These are phyloP conservation scores for Spisula subtruncata DNA, from an alignment of 2,888 invertebrate species.

Conservation along the genomic window DNA sequence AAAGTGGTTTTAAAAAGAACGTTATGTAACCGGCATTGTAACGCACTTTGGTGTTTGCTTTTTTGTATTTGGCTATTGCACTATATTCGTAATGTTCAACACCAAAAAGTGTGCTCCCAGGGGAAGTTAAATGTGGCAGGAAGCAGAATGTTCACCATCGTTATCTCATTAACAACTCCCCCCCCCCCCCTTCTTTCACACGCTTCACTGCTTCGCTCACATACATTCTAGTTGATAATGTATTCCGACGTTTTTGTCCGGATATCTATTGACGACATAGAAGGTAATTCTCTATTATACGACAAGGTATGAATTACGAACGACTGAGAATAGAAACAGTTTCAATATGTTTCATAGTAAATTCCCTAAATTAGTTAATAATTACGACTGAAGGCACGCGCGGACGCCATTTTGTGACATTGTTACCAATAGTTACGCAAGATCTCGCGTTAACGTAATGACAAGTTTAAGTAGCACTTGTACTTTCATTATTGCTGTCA, in stretches of 20 bases:
- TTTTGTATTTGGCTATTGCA: no score
- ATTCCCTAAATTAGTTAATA: constrained; percentile 36
- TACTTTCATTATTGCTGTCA: constrained; percentile 41
- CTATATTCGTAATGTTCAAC: no score
- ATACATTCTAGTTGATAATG: background rate
- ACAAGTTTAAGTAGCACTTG: constrained; percentile 22
- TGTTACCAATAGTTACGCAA: constrained; percentile 42
- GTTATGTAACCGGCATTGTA: no score
- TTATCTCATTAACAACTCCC: background rate
- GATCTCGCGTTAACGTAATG: constrained; percentile 21
- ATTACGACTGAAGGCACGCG: constrained; percentile 35
- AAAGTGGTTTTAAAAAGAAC: no score
- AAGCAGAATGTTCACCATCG: background rate
- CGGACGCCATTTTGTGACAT: constrained; percentile 27
- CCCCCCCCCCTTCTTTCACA: background rate
- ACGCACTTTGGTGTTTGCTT: no score
- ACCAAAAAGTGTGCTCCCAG: no score
- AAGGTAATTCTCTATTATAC: constrained; percentile 1
- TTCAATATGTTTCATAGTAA: constrained; percentile 39
- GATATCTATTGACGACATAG: background rate
- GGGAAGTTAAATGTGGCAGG: no score
- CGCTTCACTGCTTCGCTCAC: background rate
- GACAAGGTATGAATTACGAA: constrained; percentile 14
- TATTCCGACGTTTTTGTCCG: background rate
- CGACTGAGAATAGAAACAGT: constrained; percentile 14